Evolutionary conservation across 1,140 invertebrate genomes (phyloP), one percentile per base, ranked within the genome.

Genomic region (Drosophila rufa): DNA sequence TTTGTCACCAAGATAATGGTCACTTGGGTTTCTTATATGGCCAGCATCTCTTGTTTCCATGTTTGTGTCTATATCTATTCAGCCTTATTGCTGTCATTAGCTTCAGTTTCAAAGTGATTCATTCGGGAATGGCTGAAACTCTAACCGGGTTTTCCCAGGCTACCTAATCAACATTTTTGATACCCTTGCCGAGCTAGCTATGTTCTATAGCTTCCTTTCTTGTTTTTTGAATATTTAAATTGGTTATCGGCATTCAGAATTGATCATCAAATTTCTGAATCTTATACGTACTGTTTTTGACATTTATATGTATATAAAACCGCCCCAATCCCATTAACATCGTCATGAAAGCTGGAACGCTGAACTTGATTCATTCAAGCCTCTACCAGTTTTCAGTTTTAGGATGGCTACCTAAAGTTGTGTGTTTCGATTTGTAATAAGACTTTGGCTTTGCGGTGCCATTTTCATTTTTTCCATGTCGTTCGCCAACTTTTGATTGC

Each of bases 401-500:
- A n/a, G 59, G 43, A 38, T 67, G 27, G 59, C 59, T 61, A 47
- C 64, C 64, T 67, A 46, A 67, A 67, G 6, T 9, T 47, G 15
- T 67, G 15, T 65, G 62, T 62, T 38, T 30, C 65, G 59, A 30
- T 69, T 70, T 69, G 65, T 68, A 69, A 69, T 68, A 69, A 51
- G 30, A 30, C 48, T 55, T 75, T 64, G 30, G 38, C 48, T 55
- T 75, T 64, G 71, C 71, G 67, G 71, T 75, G 68, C 71, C 71
- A 56, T 70, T 70, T 70, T 70, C 25, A 70, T 69, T 69, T 70
- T 70, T 43, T 64, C 64, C 67, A 68, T 69, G 67, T 69, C 47
- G 67, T 38, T 38, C 14, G 47, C 40, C 66, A 50, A 62, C 46
- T 75, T 74, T 80, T 47, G 60, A 76, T 81, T 78, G 80, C 62